phyloP scores from a whole-genome alignment of 2,113 vertebrate genomes.

The Columba janthina region DNA sequence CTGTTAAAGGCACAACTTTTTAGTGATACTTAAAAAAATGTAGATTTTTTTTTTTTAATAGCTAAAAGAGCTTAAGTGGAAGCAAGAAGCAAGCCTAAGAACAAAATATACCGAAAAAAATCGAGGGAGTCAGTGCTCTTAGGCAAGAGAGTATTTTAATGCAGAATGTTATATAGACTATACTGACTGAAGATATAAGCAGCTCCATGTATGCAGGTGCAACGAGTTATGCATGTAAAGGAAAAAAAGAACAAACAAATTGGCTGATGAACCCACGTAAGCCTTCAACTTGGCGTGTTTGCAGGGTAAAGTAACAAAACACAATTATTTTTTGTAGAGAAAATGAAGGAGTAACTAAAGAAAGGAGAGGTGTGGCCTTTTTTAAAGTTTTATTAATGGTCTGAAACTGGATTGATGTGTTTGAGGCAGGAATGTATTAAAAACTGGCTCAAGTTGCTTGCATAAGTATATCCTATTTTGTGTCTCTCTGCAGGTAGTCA shows the following conservation, averaged over 20 bases:
- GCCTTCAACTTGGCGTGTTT: background rate
- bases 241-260: too few relatives aligned
- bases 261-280: background rate
- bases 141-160: background rate
- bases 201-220: rapidly evolving
- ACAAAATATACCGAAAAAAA: background rate
- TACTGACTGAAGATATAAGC: background rate
- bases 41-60: background rate
- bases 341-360: background rate
- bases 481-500: background rate
- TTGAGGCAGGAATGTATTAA: background rate
- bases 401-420: background rate
- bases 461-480: background rate
- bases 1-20: background rate
- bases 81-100: background rate
- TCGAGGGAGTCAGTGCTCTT: background rate
- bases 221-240: background rate
- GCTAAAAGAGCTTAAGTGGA: background rate
- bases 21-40: background rate
- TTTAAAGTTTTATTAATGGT: background rate
- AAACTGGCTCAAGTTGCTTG: background rate
- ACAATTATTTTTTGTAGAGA: background rate
- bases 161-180: background rate
- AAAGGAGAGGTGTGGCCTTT: background rate
- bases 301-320: background rate